phyloP scores from a whole-genome alignment of 2,113 vertebrate species.

The Microtus richardsoni region DNA sequence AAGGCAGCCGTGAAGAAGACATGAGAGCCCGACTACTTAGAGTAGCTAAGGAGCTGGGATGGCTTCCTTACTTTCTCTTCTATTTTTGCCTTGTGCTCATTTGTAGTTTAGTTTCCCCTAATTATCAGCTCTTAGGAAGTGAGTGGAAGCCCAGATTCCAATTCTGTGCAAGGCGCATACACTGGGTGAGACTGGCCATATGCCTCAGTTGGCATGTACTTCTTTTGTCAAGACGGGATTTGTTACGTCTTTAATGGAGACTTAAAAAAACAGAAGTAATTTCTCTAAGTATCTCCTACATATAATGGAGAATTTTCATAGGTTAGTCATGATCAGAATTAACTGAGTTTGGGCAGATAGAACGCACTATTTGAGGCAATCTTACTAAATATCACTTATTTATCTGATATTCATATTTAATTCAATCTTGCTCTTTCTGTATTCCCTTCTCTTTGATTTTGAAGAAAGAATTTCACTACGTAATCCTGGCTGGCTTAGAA shows the following conservation, averaged over 20 bases:
- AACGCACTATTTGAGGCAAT: background rate
- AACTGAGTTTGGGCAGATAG: background rate
- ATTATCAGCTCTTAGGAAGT: conserved; percentile 77
- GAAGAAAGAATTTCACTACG: background rate
- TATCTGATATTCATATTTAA: conserved; percentile 48
- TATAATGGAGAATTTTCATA: conserved; percentile 38
- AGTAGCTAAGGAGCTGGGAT: background rate
- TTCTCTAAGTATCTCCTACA: conserved; percentile 48
- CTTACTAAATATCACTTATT: conserved; percentile 21
- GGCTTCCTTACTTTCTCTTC: background rate
- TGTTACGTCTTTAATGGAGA: conserved; percentile 73
- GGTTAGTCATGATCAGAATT: conserved; percentile 38
- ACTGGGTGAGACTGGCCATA: conserved; percentile 78
- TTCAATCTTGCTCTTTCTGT: background rate
- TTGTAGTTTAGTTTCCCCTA: conserved; percentile 71
- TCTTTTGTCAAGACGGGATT: conserved; percentile 67
- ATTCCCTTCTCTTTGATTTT: background rate
- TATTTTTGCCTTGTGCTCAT: conserved; percentile 61
- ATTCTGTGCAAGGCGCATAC: conserved; percentile 67
- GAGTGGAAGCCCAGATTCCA: conserved; percentile 76
- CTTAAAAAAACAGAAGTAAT: conserved; percentile 58
- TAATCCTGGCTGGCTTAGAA: background rate
- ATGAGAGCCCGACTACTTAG: background rate
- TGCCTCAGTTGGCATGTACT: conserved; percentile 71
- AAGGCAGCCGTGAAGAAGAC: background rate